Evolutionary conservation across 1,140 invertebrate species (phyloP).

Genomic region (Solenopsis invicta): DNA sequence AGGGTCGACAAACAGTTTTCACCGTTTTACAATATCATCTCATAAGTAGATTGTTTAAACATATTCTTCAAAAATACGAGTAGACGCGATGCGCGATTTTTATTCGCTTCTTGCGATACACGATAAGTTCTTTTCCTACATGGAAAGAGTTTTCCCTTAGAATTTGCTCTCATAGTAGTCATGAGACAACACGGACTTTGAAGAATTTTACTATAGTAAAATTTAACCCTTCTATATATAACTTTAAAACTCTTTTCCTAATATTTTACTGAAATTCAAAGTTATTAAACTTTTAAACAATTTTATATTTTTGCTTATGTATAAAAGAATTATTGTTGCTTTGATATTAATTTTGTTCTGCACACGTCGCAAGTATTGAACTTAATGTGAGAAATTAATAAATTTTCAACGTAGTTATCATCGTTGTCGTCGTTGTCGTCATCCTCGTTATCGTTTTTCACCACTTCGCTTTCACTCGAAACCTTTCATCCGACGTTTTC

Average conservation of each 20-base stretch:
- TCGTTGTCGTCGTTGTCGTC: neutral
- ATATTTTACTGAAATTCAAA: too few relatives aligned
- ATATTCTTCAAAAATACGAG: neutral
- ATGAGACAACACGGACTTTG: too few relatives aligned
- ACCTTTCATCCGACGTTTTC: slow-evolving; percentile 53
- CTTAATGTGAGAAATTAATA: slow-evolving; percentile 39
- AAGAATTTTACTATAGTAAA: too few relatives aligned
- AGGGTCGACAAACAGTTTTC: neutral
- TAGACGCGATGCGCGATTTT: neutral
- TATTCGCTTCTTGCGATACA: neutral
- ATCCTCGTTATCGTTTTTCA: slow-evolving; percentile 33
- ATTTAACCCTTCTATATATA: too few relatives aligned
- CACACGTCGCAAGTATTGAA: slow-evolving; percentile 16
- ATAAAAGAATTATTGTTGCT: too few relatives aligned
- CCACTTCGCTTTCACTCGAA: slow-evolving; percentile 48
- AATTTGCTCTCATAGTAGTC: too few relatives aligned
- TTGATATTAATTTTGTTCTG: too few relatives aligned
- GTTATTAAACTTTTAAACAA: too few relatives aligned
- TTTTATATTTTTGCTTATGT: too few relatives aligned
- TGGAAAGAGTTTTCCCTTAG: too few relatives aligned
- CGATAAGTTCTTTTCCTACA: too few relatives aligned
- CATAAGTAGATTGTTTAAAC: slow-evolving; percentile 10
- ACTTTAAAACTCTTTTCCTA: too few relatives aligned
- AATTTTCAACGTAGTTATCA: slow-evolving; percentile 13
- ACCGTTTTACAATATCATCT: neutral